Evolutionary conservation across 2,888 invertebrate genomes (phyloP), one percentile per base, ranked within the genome.

Genomic region (Hypomecis atomaria): DNA sequence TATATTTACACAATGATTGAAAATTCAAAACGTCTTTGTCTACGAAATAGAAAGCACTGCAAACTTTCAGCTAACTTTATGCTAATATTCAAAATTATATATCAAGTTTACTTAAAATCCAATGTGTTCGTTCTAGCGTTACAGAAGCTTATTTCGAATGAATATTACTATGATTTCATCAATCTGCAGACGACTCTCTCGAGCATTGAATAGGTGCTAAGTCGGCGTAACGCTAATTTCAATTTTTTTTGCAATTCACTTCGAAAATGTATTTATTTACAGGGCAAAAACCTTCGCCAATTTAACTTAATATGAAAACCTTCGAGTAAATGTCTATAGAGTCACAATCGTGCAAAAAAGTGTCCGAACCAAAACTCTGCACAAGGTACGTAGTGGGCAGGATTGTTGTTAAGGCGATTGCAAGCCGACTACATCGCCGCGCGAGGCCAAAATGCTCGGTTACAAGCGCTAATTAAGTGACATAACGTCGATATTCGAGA

Each of bases 31-130:
- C 37, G 11, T 71, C 67, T 68, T 64, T 61, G 61, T 66, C 44
- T 49, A 23, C 36, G 61, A 62, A 61, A 62, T 62, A 64, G 60
- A 64, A 68, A 55, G 33, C 52, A 11, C 50, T 49, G 47, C 45
- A 40, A 48, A 65, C 1, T 23, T 23, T 23, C 23, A 23, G 3
- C 23, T 23, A 23, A 64, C 56, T 58, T 62, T 62, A 66, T 62
- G 61, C 45, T 64, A 57, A 69, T 66, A 53, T 48, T 4, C 44
- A 49, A 66, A 62, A 64, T 67, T 59, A 59, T 59, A 65, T 56
- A 64, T 61, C 53, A 48, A 57, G 45, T 50, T 50, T 62, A 59
- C 43, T 53, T 55, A 44, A 63, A 65, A 63, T 48, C 50, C 49
- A 63, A 44, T 61, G 49, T 57, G 50, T 53, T 64, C 44, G 55